These are phyloP conservation scores for Toxotes jaculatrix DNA, from an alignment of 2,113 vertebrate species.

Conservation along the genomic window DNA sequence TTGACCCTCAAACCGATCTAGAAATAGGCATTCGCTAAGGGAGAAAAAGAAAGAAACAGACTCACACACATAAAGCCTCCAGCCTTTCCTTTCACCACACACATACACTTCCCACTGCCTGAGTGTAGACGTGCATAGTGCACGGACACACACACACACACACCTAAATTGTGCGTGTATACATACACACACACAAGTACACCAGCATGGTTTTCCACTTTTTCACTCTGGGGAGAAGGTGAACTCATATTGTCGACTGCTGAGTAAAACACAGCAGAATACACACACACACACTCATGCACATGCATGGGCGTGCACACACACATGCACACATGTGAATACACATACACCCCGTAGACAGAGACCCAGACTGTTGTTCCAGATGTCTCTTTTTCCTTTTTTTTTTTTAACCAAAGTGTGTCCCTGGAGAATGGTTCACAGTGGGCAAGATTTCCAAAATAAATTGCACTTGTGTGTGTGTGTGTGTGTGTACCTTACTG, in stretches of 20 bases:
- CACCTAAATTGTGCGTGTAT: constrained; percentile 13
- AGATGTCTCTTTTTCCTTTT: constrained; percentile 62
- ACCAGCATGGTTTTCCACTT: constrained; percentile 63
- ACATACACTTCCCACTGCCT: constrained; percentile 49
- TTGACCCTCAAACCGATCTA: constrained; percentile 83
- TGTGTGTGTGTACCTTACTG: constrained; percentile 3
- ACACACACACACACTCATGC: constrained; percentile 17
- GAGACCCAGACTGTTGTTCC: constrained; percentile 69
- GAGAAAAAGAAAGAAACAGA: constrained; percentile 76
- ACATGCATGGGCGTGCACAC: background rate
- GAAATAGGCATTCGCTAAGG: constrained; percentile 83
- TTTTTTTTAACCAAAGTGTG: constrained; percentile 34
- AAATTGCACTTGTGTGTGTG: constrained; percentile 9
- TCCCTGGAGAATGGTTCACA: constrained; percentile 48
- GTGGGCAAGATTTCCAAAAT: constrained; percentile 45
- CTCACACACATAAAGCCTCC: constrained; percentile 70
- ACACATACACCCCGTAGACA: constrained; percentile 35
- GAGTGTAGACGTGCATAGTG: constrained; percentile 24
- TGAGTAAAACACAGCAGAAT: constrained; percentile 46
- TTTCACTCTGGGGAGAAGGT: constrained; percentile 69
- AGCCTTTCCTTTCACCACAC: constrained; percentile 72
- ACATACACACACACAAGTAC: constrained; percentile 29
- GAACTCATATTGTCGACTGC: constrained; percentile 70
- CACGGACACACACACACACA: constrained; percentile 16
- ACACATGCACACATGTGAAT: background rate